These are phyloP conservation scores for Sanderia malayensis DNA, from an alignment of 30 jellyfish, hydroid and myxozoan species.

Conservation along the genomic window DNA sequence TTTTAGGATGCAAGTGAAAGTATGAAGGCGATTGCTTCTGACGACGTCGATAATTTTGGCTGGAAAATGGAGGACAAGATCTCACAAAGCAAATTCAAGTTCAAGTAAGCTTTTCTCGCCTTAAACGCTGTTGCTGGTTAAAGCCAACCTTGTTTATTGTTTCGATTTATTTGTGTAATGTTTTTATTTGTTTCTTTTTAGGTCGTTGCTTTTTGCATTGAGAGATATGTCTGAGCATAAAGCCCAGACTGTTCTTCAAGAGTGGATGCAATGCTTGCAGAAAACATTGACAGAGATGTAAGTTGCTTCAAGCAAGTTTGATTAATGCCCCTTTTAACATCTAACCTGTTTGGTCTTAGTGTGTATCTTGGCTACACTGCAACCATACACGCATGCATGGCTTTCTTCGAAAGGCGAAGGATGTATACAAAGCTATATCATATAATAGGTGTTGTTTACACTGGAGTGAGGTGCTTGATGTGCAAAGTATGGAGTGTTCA, in stretches of 20 bases:
- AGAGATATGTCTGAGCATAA: slow-evolving; percentile 30
- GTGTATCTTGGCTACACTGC: no score
- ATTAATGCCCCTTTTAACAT: no score
- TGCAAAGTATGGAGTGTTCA: no score
- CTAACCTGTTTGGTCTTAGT: no score
- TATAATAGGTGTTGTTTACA: no score
- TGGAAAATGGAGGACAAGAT: slow-evolving; percentile 31
- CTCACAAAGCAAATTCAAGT: slow-evolving; percentile 36
- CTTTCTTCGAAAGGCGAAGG: no score
- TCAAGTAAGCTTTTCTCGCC: slow-evolving; percentile 28
- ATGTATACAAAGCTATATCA: no score
- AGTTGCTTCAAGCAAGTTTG: no score
- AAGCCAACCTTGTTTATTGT: background rate
- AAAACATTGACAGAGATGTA: slow-evolving; percentile 37
- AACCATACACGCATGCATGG: no score
- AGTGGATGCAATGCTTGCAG: slow-evolving; percentile 43
- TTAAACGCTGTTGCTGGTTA: no score
- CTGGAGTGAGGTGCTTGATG: no score
- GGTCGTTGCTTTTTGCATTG: slow-evolving; percentile 39
- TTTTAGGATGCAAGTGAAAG: slow-evolving; percentile 30
- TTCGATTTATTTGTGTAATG: background rate
- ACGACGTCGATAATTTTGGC: slow-evolving; percentile 17
- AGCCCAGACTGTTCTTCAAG: slow-evolving; percentile 14
- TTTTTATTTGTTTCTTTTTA: background rate
- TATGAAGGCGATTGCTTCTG: background rate